Evolutionary conservation across 2,113 vertebrate species (phyloP).

Genomic region (Menura novaehollandiae): DNA sequence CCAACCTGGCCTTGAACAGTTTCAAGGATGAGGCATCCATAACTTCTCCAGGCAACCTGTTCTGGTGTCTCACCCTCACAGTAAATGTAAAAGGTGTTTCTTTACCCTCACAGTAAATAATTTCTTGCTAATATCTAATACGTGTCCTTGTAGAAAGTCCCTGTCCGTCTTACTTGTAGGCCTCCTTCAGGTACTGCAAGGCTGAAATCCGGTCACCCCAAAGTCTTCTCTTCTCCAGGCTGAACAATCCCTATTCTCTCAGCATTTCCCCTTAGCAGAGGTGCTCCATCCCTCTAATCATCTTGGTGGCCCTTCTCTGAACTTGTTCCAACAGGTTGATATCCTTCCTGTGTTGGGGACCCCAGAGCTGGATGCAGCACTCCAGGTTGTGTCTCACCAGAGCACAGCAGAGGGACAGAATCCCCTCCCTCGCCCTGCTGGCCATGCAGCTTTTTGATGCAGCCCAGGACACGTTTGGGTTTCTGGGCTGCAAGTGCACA

Average conservation of each 20-base stretch:
- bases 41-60: background rate
- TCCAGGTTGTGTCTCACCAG: background rate
- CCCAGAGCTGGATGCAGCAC: fast-evolving
- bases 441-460: fast-evolving
- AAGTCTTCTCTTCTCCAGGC: background rate
- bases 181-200: background rate
- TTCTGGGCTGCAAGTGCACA: background rate
- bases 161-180: background rate
- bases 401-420: background rate
- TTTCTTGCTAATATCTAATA: background rate
- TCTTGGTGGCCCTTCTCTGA: background rate
- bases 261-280: background rate
- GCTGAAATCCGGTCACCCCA: background rate
- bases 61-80: background rate
- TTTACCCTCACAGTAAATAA: background rate
- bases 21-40: background rate
- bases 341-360: background rate
- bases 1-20: background rate
- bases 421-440: background rate
- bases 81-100: background rate
- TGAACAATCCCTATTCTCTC: background rate
- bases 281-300: background rate
- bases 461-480: background rate
- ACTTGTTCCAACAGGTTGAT: background rate
- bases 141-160: background rate